These are phyloP conservation scores for Hydrozoanthus tunicans DNA, from an alignment of 64 coral and sea anemone species.

Conservation along the genomic window DNA sequence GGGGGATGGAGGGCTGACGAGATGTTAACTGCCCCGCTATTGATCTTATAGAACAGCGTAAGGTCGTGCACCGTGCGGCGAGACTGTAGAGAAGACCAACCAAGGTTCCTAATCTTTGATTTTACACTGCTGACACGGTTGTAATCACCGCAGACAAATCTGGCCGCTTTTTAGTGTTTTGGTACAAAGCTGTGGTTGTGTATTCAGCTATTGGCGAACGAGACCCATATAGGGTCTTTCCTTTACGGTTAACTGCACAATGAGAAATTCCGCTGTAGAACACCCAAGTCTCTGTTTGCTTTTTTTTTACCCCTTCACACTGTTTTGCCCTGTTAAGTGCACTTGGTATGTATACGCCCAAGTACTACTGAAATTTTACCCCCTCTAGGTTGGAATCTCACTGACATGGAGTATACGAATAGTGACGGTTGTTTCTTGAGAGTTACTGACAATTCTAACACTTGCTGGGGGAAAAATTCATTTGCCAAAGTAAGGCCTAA, in stretches of 20 bases:
- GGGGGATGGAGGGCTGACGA: neutral
- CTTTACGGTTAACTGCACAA: slow-evolving; percentile 39
- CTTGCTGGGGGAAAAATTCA: slow-evolving; percentile 19
- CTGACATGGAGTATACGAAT: slow-evolving; percentile 3
- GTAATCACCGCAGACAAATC: neutral
- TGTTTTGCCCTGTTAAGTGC: slow-evolving; percentile 21
- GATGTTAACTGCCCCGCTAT: slow-evolving; percentile 10
- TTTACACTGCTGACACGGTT: slow-evolving; percentile 11
- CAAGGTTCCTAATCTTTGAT: neutral
- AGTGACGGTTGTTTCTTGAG: slow-evolving; percentile 38
- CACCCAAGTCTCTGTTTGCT: slow-evolving; percentile 57
- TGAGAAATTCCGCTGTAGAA: slow-evolving; percentile 28
- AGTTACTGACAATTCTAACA: slow-evolving; percentile 37
- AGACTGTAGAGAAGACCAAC: slow-evolving; percentile 45
- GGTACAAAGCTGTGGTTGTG: slow-evolving; percentile 45
- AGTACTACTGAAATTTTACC: slow-evolving; percentile 9
- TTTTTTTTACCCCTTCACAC: slow-evolving; percentile 44
- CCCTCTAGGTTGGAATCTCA: slow-evolving; percentile 9
- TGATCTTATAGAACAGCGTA: slow-evolving; percentile 12
- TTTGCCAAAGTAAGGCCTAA: slow-evolving; percentile 30
- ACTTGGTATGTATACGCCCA: slow-evolving; percentile 22
- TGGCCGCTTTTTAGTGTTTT: slow-evolving; percentile 1
- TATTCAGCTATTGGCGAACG: slow-evolving; percentile 48
- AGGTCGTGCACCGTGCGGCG: slow-evolving; percentile 13
- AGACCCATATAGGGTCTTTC: slow-evolving; percentile 39